phyloP scores from a whole-genome alignment of 2,888 invertebrate species.

The Nymphalis polychloros region DNA sequence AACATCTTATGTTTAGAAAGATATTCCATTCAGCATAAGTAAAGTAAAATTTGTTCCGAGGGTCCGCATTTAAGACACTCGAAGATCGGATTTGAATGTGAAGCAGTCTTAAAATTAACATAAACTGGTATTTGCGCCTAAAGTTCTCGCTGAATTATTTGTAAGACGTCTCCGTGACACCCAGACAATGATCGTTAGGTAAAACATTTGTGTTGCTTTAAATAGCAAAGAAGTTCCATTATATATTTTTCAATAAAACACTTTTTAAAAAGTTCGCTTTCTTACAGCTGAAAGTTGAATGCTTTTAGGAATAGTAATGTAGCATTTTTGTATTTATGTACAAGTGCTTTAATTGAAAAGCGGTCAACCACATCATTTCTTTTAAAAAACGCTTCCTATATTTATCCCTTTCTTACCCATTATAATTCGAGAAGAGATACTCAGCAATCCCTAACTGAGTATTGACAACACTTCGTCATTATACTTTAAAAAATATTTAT shows the following conservation, averaged over 20 bases:
- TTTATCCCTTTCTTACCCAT: no score
- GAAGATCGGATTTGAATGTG: constrained; percentile 70
- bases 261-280: not conserved
- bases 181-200: constrained; percentile 40
- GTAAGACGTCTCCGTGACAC: constrained; percentile 50
- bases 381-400: no score
- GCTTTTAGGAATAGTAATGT: no score
- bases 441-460: no score
- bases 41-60: constrained; percentile 43
- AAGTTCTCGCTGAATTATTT: constrained; percentile 72
- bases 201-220: constrained; percentile 1
- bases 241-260: constrained; percentile 2
- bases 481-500: no score
- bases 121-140: constrained; percentile 75
- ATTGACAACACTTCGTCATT: no score
- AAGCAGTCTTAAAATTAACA: constrained; percentile 73
- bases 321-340: no score
- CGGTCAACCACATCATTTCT: no score
- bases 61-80: constrained; percentile 53
- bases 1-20: constrained; percentile 19
- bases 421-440: no score
- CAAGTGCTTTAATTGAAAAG: no score
- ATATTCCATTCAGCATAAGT: constrained; percentile 38
- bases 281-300: not conserved
- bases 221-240: constrained; percentile 9